These are phyloP conservation scores for Baccha elongata DNA, from an alignment of 2,888 invertebrate species.

Conservation along the genomic window DNA sequence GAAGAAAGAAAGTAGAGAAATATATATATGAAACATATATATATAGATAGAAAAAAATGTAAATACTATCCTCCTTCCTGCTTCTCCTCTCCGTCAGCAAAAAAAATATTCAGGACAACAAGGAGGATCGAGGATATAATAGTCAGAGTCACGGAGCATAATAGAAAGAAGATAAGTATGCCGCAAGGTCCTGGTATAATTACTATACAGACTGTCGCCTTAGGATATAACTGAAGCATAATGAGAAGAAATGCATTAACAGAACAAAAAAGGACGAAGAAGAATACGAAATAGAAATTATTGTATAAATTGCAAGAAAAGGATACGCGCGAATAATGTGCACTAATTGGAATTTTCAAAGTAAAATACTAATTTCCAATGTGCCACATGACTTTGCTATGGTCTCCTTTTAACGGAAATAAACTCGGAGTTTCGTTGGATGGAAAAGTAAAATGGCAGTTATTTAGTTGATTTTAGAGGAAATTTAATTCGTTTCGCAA, in stretches of 20 bases:
- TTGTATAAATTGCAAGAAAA: conserved; percentile 40
- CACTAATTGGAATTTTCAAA: conserved; percentile 65
- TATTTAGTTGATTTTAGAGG: not conserved
- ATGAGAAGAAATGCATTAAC: conserved; percentile 68
- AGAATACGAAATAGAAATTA: not conserved
- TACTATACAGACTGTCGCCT: conserved; percentile 69
- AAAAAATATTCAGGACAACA: conserved; percentile 12
- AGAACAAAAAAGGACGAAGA: not conserved
- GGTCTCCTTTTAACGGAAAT: conserved; percentile 31
- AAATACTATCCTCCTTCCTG: too few relatives aligned
- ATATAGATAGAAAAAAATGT: conserved; percentile 9
- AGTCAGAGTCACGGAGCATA: conserved; percentile 16
- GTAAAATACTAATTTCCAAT: conserved; percentile 61
- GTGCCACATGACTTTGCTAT: conserved; percentile 44
- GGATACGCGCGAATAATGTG: conserved; percentile 65
- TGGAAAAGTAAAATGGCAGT: not conserved
- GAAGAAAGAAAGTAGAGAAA: conserved; percentile 10
- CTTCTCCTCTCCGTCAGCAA: conserved; percentile 17
- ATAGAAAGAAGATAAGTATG: conserved; percentile 46
- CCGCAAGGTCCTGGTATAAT: conserved; percentile 69
- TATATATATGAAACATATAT: not conserved
- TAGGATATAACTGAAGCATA: conserved; percentile 63
- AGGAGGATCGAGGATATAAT: not conserved
- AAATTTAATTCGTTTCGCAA: not conserved
- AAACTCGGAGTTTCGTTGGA: not conserved